Evolutionary conservation across 1,140 invertebrate species (phyloP), one percentile per base, ranked within the genome.

Genomic region (Phthorimaea operculella): DNA sequence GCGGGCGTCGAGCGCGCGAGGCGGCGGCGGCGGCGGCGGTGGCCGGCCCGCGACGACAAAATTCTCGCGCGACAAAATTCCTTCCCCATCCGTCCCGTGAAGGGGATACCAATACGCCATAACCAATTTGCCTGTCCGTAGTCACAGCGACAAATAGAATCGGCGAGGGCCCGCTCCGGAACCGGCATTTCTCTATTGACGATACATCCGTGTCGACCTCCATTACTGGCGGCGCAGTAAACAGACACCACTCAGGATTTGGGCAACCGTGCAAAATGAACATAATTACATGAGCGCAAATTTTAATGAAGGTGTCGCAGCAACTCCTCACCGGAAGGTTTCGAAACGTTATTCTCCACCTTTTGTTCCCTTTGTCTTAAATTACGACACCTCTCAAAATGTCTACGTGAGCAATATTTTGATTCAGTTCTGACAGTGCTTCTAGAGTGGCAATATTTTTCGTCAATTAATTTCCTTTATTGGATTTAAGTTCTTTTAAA

Each of bases 321-420:
- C 54, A 66, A 56, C 54, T 62, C 59, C 45, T 48, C 51, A 49
- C 45, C 50, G 60, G 61, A 61, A 64, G 66, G 59, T 60, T 59
- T 67, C 64, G 55, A 67, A 61, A 54, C 53, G 62, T 58, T 67
- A 65, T 68, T 68, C 52, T 18, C 54, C 51, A 55, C 54, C 63
- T 73, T 63, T 68, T 68, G 68, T 70, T 63, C 59, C 63, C 64
- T 67, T 70, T 70, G 65, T 73, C 57, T 65, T 56, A 45, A 45
- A 51, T 55, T 54, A 65, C 63, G 52, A 54, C 62, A 58, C 58
- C 53, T 52, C 57, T 59, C 54, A 28, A 52, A n/a, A 52, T 57
- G 45, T 61, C 55, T 50, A 50, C 52, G 44, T 28, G 42, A 44
- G 47, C 45, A 61, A 66, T 59, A 60, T 65, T 66, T 59, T 62